Conservation (phyloP, 2,797 vertebrate genomes). For the Sebastes jordani region DNA sequence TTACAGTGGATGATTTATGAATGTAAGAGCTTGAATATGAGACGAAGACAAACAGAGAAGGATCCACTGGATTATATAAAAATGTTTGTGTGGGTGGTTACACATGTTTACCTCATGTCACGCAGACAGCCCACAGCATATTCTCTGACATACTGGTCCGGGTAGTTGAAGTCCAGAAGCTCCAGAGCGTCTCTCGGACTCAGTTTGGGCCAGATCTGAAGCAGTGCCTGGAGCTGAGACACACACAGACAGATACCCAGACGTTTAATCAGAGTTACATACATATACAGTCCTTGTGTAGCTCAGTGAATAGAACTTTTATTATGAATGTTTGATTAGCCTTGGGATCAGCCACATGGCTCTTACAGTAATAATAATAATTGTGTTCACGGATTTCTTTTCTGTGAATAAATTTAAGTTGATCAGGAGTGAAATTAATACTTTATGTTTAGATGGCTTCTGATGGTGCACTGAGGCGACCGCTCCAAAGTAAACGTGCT, state of each 20-base stretch:
- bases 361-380: neutral
- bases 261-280: neutral
- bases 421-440: neutral
- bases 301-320: neutral
- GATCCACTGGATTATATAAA: neutral
- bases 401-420: neutral
- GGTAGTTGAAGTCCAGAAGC: constrained; percentile 98
- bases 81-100: neutral
- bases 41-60: neutral
- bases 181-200: constrained; percentile 95
- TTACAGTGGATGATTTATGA: neutral
- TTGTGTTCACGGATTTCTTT: neutral
- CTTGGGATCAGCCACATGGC: neutral
- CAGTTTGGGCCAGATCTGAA: constrained; percentile 97
- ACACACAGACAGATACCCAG: neutral
- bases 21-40: neutral
- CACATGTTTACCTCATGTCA: constrained; percentile 89
- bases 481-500: neutral
- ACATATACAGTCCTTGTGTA: neutral
- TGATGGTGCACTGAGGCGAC: no score
- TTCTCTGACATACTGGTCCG: constrained; percentile 96
- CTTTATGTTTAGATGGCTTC: neutral
- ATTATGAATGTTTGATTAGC: neutral
- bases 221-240: constrained; percentile 92
- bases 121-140: constrained; percentile 92